Evolutionary conservation across 2,888 invertebrate genomes (phyloP).

Genomic region (Synergus umbraculus): DNA sequence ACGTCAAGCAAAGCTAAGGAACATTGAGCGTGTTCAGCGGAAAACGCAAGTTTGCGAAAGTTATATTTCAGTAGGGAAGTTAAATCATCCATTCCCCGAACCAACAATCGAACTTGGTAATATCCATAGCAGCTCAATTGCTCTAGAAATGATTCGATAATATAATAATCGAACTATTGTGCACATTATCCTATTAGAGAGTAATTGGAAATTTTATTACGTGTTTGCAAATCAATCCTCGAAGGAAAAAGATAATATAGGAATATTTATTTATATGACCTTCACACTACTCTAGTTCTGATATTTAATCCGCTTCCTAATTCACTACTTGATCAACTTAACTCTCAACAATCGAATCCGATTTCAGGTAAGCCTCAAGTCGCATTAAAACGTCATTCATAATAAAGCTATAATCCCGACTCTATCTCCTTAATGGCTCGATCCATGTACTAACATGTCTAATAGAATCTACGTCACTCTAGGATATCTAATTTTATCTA

Average conservation of each 20-base stretch:
- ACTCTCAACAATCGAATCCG: not conserved
- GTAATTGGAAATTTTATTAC: not conserved
- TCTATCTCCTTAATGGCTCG: not conserved
- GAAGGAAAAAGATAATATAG: too few species aligned
- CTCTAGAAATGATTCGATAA: not conserved
- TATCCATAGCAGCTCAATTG: not conserved
- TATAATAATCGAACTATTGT: not conserved
- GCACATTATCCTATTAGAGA: not conserved
- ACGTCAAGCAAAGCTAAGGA: not conserved
- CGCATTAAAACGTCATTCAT: not conserved
- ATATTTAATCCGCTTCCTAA: too few species aligned
- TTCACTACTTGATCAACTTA: not conserved
- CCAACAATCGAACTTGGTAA: not conserved
- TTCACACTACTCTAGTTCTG: too few species aligned
- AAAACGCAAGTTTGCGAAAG: conserved; percentile 1
- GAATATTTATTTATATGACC: not conserved
- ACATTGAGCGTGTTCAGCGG: not conserved
- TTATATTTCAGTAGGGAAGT: not conserved
- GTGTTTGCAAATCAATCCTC: too few species aligned
- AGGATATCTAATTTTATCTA: not conserved
- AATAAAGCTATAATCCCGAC: not conserved
- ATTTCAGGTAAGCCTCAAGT: not conserved
- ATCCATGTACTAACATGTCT: not conserved
- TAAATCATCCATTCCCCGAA: not conserved
- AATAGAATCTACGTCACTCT: not conserved